Base-by-base conservation (phyloP, 1,140 invertebrate genomes). In the Tetragnatha versicolor region DNA sequence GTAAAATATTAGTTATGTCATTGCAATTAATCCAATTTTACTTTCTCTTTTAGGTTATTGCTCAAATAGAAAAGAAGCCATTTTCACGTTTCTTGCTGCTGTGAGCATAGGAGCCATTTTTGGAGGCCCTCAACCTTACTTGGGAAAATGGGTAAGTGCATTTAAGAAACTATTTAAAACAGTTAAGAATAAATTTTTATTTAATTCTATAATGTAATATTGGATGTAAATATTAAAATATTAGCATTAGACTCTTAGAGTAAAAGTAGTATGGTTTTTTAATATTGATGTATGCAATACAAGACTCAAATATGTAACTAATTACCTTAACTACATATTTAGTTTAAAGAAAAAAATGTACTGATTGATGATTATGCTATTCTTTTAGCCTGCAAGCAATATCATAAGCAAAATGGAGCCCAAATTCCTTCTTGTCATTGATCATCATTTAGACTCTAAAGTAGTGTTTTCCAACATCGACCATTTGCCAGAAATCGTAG, bases 61-160 rank as follows among this genome's bases (percentile, higher is more conserved):
- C 47, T 77, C 72, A 22, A 82, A 82, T 51, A 70, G 73, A 35
- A 69, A 81, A 51, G 73, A 81, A 31, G 65, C 81, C 10, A 33
- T 82, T 27, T 55, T 60, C 6, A 51, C 80, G 17, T 68, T 75
- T 4, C 53, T 82, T 17, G 81, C 81, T n/a, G 42, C 80, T 20
- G 35, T 69, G 12, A 66, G 68, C 22, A 75, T 82, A 14, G 81
- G 81, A 25, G 81, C 81, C 20, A 69, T 82, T 12, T 82, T 78
- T 51, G 79, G 75, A 25, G 81, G 80, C 22, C 70, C 80, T 14
- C 78, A 76, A 25, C 81, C 81, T 9, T 78, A 73, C 47, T 79
- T 79, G 27, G 80, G 80, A 17, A 17, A 58, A 17, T 42, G 37
- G 3, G 80, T 78, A 81, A 49, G 42, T 45, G 17, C 0, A 29